Evolutionary conservation across 2,113 vertebrate species (phyloP).

Genomic region (Pluvianellus socialis): DNA sequence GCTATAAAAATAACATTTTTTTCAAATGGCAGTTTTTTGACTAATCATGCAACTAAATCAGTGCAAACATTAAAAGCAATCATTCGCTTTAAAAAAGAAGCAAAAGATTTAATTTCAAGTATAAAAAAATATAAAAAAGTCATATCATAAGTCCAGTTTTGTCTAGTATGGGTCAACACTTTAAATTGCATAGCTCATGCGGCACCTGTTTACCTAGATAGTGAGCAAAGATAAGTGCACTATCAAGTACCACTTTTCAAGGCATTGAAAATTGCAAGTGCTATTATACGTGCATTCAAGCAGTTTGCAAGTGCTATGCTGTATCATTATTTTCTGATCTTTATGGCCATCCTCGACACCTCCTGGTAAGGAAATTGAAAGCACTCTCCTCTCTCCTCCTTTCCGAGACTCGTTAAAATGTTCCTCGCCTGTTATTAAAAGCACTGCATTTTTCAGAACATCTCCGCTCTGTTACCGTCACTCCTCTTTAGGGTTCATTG

Average conservation of each 20-base stretch:
- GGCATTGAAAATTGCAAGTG: conserved; percentile 94
- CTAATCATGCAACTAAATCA: conserved; percentile 98
- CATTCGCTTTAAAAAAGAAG: conserved; percentile 97
- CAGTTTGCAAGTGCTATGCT: conserved; percentile 87
- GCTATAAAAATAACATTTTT: conserved; percentile 98
- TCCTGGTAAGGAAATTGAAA: conserved; percentile 67
- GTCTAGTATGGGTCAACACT: conserved; percentile 88
- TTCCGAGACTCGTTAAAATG: conserved; percentile 47
- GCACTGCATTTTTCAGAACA: conserved; percentile 24
- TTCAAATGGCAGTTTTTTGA: conserved; percentile 96
- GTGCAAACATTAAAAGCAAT: conserved; percentile 99
- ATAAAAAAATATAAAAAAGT: conserved; percentile 93
- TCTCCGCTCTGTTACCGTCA: conserved; percentile 20
- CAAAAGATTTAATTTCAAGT: conserved; percentile 99
- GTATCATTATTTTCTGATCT: conserved; percentile 74
- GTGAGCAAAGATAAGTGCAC: conserved; percentile 75
- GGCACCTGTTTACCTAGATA: conserved; percentile 88
- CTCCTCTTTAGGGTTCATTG: conserved; percentile 56
- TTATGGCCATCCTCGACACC: conserved; percentile 70
- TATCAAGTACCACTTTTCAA: conserved; percentile 88
- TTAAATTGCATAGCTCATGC: conserved; percentile 99
- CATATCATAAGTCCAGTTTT: conserved; percentile 85
- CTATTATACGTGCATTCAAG: conserved; percentile 89
- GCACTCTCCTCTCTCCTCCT: conserved; percentile 38
- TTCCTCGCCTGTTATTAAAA: background rate